Percentiles rank a stretch among this genome's conserved stretches.
Evolutionary conservation across 2,888 invertebrate genomes (phyloP).

Genomic region (Andrena flavipes): DNA sequence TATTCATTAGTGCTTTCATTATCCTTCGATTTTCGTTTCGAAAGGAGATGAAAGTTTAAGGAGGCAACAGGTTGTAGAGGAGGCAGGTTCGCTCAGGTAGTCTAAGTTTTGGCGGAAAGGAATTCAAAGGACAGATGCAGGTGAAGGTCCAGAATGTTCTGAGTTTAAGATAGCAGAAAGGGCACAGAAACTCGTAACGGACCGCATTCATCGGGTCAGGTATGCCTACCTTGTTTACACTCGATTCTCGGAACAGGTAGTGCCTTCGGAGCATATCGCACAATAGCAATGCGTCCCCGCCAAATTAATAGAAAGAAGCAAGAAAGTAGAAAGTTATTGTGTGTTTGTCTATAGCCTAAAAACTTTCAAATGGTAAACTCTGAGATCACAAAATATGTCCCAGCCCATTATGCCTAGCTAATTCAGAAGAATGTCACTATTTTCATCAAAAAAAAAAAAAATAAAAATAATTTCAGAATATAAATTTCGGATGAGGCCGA

Average conservation of each 20-base stretch:
- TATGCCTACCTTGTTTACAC: conserved; percentile 40
- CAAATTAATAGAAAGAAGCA: too few species aligned
- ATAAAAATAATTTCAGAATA: too few species aligned
- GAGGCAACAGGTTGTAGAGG: background rate
- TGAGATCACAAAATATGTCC: too few species aligned
- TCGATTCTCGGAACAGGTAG: conserved; percentile 25
- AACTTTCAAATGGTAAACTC: too few species aligned
- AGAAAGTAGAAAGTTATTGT: too few species aligned
- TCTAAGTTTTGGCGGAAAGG: background rate
- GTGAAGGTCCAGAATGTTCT: conserved; percentile 17
- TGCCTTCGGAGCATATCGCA: too few species aligned
- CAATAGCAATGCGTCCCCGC: too few species aligned
- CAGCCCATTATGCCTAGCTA: too few species aligned
- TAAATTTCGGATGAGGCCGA: too few species aligned
- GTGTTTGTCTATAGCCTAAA: too few species aligned
- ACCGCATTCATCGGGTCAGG: conserved; percentile 30
- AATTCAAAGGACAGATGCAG: conserved; percentile 17
- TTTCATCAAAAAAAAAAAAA: too few species aligned
- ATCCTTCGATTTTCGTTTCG: background rate
- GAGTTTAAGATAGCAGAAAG: conserved; percentile 1
- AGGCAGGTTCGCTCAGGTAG: background rate
- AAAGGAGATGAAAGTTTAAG: background rate
- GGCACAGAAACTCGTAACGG: conserved; percentile 24
- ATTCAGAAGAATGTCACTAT: too few species aligned
- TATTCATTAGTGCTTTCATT: background rate